phyloP scores from a whole-genome alignment of 2,113 vertebrate species.

The Hyperopisus bebe region DNA sequence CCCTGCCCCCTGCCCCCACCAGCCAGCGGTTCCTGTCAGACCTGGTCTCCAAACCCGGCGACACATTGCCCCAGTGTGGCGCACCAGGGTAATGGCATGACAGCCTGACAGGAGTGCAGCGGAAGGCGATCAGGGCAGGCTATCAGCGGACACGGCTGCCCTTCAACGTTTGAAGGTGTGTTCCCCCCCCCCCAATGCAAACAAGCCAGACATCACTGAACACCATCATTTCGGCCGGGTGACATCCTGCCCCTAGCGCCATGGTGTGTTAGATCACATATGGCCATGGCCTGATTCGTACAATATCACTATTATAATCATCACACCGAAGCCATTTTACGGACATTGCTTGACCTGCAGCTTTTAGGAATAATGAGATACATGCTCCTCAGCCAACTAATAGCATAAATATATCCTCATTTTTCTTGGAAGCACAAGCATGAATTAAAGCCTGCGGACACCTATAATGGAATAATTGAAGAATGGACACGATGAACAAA shows the following conservation, averaged over 20 bases:
- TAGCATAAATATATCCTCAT: background rate
- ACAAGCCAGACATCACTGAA: background rate
- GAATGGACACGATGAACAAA: background rate
- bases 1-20: too few species aligned
- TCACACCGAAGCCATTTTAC: background rate
- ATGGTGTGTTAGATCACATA: background rate
- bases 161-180: background rate
- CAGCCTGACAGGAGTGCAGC: background rate
- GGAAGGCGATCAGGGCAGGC: background rate
- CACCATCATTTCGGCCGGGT: background rate
- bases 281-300: background rate
- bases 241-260: background rate
- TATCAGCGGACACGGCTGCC: background rate
- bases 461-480: background rate
- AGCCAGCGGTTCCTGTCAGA: background rate
- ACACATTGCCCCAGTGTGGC: slow-evolving; percentile 11
- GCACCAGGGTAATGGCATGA: background rate
- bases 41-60: background rate
- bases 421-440: background rate
- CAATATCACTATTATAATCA: background rate
- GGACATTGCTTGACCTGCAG: background rate
- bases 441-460: background rate
- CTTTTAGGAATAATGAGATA: background rate
- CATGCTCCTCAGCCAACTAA: background rate
- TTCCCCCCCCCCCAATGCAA: background rate